These are phyloP conservation scores for Channallabes apus DNA, from an alignment of 2,797 vertebrate genomes.

Conservation along the genomic window DNA sequence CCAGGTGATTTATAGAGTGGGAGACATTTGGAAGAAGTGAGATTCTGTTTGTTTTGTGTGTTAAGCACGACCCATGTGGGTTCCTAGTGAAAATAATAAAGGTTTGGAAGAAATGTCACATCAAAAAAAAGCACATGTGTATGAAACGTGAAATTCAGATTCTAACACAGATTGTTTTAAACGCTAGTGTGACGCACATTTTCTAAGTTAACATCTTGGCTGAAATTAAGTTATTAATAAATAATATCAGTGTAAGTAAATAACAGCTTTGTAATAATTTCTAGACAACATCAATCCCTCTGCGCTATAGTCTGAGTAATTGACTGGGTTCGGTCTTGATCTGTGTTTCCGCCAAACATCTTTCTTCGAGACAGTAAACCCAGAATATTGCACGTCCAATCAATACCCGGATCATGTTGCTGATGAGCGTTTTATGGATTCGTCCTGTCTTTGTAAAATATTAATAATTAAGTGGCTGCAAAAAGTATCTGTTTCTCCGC, in stretches of 20 bases:
- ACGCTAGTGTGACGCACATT: no score
- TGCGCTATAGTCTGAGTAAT: neutral
- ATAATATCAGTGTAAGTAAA: neutral
- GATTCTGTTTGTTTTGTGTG: neutral
- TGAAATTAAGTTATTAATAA: neutral
- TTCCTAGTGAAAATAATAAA: neutral
- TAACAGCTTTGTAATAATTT: neutral
- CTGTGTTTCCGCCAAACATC: neutral
- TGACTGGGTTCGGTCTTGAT: neutral
- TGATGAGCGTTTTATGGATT: conserved; percentile 61
- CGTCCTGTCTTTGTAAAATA: conserved; percentile 57
- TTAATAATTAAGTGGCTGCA: conserved; percentile 61
- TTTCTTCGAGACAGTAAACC: conserved; percentile 11
- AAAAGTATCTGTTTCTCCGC: conserved; percentile 40
- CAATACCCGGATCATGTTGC: conserved; percentile 61
- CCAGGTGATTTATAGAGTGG: neutral
- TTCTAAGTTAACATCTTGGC: neutral
- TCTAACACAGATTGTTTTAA: neutral
- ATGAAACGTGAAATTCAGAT: neutral
- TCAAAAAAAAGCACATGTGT: neutral
- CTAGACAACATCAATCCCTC: neutral
- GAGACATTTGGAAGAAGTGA: neutral
- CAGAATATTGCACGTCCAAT: conserved; percentile 52
- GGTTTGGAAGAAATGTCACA: neutral
- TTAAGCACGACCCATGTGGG: neutral